phyloP scores from a whole-genome alignment of 2,113 vertebrate genomes.

The Mormyrus iriodes region DNA sequence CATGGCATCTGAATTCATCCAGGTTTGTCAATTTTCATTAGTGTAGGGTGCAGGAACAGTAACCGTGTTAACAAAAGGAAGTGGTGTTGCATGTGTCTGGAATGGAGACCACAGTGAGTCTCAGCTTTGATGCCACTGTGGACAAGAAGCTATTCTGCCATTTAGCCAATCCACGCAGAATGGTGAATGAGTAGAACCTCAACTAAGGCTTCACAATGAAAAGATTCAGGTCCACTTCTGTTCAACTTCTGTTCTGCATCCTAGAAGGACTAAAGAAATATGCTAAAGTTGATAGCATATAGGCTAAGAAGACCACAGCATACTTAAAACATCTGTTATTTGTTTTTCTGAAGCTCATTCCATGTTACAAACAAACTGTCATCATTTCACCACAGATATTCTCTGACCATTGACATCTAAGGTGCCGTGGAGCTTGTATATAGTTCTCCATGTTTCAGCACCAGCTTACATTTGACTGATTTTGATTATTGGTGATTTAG shows the following conservation, averaged over 20 bases:
- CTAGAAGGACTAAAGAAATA: not conserved
- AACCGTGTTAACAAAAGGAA: not conserved
- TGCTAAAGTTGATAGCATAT: not conserved
- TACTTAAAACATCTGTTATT: not conserved
- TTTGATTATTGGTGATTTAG: not conserved
- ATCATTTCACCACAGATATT: not conserved
- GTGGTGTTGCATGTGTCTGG: not conserved
- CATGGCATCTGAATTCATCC: not conserved
- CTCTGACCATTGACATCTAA: not conserved
- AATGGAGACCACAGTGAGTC: not conserved
- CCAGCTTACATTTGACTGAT: not conserved
- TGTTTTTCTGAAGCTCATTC: not conserved
- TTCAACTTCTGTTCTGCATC: not conserved
- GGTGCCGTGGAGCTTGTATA: not conserved
- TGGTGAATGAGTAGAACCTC: not conserved
- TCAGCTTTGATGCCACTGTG: not conserved
- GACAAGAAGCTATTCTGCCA: not conserved
- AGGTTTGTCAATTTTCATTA: not conserved
- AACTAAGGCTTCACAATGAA: not conserved
- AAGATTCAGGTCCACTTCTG: not conserved
- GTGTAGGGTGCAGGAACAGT: not conserved
- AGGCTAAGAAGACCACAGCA: not conserved
- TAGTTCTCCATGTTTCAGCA: not conserved
- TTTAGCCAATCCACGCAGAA: not conserved
- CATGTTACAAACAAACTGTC: not conserved